A percentile compares a stretch with the other conserved stretches of the same genome.
Evolutionary conservation across 2,888 invertebrate species (phyloP).

Genomic region (Cyrtodaria siliqua): DNA sequence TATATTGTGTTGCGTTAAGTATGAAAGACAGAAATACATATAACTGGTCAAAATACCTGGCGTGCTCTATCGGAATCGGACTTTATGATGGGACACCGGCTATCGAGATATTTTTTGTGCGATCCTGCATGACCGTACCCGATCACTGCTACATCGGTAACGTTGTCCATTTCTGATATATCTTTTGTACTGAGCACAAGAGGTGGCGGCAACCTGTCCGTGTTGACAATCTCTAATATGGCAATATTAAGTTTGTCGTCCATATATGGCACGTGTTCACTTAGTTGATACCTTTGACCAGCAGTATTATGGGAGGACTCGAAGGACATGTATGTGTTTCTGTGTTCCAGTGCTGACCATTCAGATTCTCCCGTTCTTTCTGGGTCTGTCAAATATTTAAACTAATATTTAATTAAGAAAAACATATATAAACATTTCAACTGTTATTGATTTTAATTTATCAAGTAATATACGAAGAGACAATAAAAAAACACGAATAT

Average conservation of each 20-base stretch:
- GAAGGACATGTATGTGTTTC: slow-evolving; percentile 40
- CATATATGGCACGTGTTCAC: slow-evolving; percentile 37
- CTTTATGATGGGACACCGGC: slow-evolving; percentile 32
- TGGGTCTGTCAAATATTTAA: too few species aligned
- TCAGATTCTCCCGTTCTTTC: slow-evolving; percentile 45
- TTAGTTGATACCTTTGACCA: slow-evolving; percentile 18
- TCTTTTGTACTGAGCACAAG: slow-evolving; percentile 45
- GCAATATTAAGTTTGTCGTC: slow-evolving; percentile 54
- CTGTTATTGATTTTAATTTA: too few species aligned
- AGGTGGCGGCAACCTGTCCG: slow-evolving; percentile 27
- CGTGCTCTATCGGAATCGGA: slow-evolving; percentile 36
- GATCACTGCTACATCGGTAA: slow-evolving; percentile 38
- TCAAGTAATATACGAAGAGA: too few species aligned
- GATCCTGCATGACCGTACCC: slow-evolving; percentile 44
- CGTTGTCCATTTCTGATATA: slow-evolving; percentile 6
- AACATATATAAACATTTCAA: too few species aligned
- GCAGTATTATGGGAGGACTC: slow-evolving; percentile 24
- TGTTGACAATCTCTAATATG: slow-evolving; percentile 36
- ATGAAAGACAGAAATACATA: neutral
- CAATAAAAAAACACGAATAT: too few species aligned
- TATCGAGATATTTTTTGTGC: slow-evolving; percentile 43
- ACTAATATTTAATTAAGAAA: too few species aligned
- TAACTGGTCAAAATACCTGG: slow-evolving; percentile 25
- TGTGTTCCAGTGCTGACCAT: slow-evolving; percentile 51
- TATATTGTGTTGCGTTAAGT: neutral